Conservation (phyloP, 2,113 vertebrate species). For the Phylloscopus trochiloides region DNA sequence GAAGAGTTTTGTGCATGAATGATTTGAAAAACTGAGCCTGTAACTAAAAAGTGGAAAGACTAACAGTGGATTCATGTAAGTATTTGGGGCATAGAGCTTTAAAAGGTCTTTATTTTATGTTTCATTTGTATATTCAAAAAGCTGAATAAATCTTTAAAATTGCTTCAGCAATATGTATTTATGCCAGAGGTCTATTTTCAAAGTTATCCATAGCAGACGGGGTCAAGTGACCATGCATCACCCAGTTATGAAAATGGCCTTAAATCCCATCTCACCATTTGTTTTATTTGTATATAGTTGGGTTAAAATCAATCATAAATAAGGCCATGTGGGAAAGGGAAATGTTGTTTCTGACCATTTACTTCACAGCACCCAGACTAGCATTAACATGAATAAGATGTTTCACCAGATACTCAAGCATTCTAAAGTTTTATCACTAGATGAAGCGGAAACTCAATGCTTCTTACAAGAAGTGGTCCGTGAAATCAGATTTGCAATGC, state of each 20-base stretch:
- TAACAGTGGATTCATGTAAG: background rate
- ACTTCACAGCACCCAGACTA: background rate
- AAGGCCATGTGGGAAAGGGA: background rate
- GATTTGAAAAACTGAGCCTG: background rate
- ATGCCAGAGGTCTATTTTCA: constrained; percentile 13
- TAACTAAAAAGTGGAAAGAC: background rate
- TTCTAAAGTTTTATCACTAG: constrained; percentile 51
- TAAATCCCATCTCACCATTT: background rate
- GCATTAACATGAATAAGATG: constrained; percentile 49
- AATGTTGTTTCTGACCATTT: constrained; percentile 12
- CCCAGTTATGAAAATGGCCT: background rate
- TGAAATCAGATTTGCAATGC: constrained; percentile 68
- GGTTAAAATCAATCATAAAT: background rate
- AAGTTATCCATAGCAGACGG: background rate
- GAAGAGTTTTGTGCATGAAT: background rate
- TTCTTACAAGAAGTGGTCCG: constrained; percentile 48
- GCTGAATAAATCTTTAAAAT: constrained; percentile 21
- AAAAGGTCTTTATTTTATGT: background rate
- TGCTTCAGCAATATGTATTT: background rate
- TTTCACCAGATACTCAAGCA: constrained; percentile 30
- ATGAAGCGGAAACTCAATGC: constrained; percentile 51
- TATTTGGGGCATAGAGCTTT: background rate
- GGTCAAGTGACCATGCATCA: constrained; percentile 5
- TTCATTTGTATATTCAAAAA: background rate
- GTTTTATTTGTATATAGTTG: background rate